These are phyloP conservation scores for Rhysida immarginata DNA, from an alignment of 1,140 invertebrate genomes.

Conservation along the genomic window DNA sequence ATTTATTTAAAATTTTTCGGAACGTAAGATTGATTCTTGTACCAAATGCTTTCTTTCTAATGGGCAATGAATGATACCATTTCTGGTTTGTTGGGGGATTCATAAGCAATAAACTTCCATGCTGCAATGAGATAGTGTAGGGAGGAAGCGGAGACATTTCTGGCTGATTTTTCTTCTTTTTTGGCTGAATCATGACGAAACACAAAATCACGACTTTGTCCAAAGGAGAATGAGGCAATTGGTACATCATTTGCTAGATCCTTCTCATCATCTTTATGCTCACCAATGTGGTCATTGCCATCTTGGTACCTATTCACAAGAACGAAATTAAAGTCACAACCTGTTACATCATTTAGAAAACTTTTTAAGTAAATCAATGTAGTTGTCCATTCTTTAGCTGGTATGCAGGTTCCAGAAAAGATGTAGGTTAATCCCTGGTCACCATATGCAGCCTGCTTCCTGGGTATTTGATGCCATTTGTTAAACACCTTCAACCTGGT, in stretches of 20 bases:
- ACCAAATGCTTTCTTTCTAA: conserved; percentile 35
- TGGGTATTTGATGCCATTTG: conserved; percentile 46
- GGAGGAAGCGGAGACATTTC: conserved; percentile 8
- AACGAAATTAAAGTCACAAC: no score
- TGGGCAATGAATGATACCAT: conserved; percentile 55
- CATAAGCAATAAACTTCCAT: conserved; percentile 52
- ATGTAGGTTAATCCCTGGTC: no score
- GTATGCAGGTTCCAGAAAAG: no score
- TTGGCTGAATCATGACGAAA: conserved; percentile 43
- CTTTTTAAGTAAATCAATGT: no score
- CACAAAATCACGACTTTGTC: conserved; percentile 46
- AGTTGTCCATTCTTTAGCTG: no score
- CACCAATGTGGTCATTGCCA: conserved; percentile 51
- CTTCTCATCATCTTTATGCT: conserved; percentile 52
- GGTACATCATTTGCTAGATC: conserved; percentile 43
- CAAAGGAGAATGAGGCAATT: conserved; percentile 52
- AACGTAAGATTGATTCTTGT: conserved; percentile 54
- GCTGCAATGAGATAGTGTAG: conserved; percentile 42
- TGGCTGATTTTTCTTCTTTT: conserved; percentile 24
- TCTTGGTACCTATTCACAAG: conserved; percentile 43
- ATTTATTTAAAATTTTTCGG: conserved; percentile 22
- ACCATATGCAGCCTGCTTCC: no score
- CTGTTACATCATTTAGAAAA: no score
- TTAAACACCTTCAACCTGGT: conserved; percentile 46
- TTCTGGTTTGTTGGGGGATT: conserved; percentile 50